phyloP scores from a whole-genome alignment of 2,888 invertebrate genomes.

The Notocelia uddmanniana region DNA sequence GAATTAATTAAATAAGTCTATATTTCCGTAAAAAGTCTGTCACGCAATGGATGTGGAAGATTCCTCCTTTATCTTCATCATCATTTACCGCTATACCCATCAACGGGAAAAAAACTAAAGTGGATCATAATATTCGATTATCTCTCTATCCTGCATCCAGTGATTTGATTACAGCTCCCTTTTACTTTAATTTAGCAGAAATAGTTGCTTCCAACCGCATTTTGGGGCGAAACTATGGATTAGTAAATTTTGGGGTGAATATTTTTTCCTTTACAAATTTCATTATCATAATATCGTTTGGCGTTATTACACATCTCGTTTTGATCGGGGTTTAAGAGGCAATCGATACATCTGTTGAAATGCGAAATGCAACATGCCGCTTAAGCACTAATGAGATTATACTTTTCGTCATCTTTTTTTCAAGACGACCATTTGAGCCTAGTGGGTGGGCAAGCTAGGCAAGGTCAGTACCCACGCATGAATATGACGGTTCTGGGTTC shows the following conservation, averaged over 20 bases:
- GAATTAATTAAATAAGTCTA: conserved; percentile 10
- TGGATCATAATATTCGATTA: conserved; percentile 74
- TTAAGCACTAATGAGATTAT: no score
- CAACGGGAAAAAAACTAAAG: conserved; percentile 66
- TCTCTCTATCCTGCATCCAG: conserved; percentile 55
- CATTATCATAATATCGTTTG: conserved; percentile 69
- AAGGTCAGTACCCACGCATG: no score
- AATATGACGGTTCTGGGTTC: no score
- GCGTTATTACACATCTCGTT: conserved; percentile 53
- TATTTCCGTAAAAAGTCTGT: conserved; percentile 13
- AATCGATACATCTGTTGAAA: conserved; percentile 46
- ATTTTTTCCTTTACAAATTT: conserved; percentile 67
- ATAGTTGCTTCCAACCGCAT: conserved; percentile 75
- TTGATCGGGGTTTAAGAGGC: conserved; percentile 51
- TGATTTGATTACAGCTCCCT: conserved; percentile 79
- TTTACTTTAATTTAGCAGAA: conserved; percentile 74
- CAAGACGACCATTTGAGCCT: no score
- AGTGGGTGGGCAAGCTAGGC: no score
- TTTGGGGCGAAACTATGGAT: conserved; percentile 70
- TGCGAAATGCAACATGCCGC: neutral
- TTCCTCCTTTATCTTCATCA: conserved; percentile 34
- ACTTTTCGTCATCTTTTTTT: no score
- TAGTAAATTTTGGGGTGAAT: conserved; percentile 67
- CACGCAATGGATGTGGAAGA: conserved; percentile 13
- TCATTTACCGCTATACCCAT: conserved; percentile 51